These are phyloP conservation scores for Phenacoccus solenopsis DNA, from an alignment of 1,140 invertebrate genomes.

Conservation along the genomic window DNA sequence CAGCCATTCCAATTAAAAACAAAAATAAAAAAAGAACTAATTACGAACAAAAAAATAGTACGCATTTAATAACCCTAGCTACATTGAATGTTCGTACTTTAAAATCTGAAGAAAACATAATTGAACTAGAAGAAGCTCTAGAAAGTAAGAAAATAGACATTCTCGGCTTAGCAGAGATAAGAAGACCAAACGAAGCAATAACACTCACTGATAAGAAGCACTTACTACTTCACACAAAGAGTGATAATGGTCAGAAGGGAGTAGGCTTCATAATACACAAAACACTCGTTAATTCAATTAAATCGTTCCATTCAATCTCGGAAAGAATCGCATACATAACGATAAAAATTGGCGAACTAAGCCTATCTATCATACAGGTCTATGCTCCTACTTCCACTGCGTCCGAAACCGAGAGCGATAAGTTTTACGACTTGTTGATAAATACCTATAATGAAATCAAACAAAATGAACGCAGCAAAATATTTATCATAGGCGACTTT, in stretches of 20 bases:
- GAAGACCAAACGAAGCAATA: neutral
- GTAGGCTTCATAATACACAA: conserved; percentile 17
- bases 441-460: too few relatives aligned
- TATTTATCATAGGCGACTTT: neutral
- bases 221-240: neutral
- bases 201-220: neutral
- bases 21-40: too few relatives aligned
- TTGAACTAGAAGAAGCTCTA: conserved; percentile 6
- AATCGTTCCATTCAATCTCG: neutral
- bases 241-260: neutral
- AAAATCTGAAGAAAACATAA: neutral
- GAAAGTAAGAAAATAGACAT: neutral
- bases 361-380: neutral
- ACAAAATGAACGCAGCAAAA: too few relatives aligned
- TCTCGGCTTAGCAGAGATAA: conserved; percentile 9
- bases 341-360: neutral
- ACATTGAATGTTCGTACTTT: conserved; percentile 12
- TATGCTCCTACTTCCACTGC: conserved; percentile 14
- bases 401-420: neutral
- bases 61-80: neutral
- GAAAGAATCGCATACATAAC: neutral
- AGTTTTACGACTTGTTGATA: conserved; percentile 1
- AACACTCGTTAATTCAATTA: neutral
- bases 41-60: too few relatives aligned
- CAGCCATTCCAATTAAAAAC: too few relatives aligned